Conservation (phyloP, 2,888 invertebrate genomes). For the Adelphocoris suturalis region DNA sequence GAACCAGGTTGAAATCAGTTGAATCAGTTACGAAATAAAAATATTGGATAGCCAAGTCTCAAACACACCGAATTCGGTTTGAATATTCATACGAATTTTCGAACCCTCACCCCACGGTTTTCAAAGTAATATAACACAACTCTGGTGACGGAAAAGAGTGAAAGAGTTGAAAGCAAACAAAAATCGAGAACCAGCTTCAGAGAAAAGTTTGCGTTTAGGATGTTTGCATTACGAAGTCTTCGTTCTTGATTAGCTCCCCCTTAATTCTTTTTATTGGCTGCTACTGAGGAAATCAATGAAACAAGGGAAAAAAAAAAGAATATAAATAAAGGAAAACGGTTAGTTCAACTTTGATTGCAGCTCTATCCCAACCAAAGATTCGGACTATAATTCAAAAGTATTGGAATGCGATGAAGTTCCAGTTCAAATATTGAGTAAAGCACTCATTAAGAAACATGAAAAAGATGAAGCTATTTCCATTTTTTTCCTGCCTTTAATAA, state of each 20-base stretch:
- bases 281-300: not conserved
- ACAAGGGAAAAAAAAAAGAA: not conserved
- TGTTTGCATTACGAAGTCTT: not conserved
- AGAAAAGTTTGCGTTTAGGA: slow-evolving; percentile 9
- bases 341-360: no score
- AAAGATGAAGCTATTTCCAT: not conserved
- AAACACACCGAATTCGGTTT: no score
- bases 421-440: slow-evolving; percentile 26
- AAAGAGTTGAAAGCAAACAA: not conserved
- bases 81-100: no score
- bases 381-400: slow-evolving; percentile 11
- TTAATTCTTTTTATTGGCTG: not conserved
- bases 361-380: no score
- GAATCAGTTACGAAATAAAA: no score
- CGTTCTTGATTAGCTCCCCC: not conserved
- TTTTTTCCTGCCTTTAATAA: not conserved
- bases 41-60: no score
- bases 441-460: slow-evolving; percentile 47
- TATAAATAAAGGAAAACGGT: no score
- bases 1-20: no score
- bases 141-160: not conserved
- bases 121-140: no score
- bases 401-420: slow-evolving; percentile 37
- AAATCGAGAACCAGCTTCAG: not conserved
- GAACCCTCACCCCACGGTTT: no score